These are phyloP conservation scores for Cyprinodon brontotheroides DNA, from an alignment of 2,113 vertebrate species.

Conservation along the genomic window DNA sequence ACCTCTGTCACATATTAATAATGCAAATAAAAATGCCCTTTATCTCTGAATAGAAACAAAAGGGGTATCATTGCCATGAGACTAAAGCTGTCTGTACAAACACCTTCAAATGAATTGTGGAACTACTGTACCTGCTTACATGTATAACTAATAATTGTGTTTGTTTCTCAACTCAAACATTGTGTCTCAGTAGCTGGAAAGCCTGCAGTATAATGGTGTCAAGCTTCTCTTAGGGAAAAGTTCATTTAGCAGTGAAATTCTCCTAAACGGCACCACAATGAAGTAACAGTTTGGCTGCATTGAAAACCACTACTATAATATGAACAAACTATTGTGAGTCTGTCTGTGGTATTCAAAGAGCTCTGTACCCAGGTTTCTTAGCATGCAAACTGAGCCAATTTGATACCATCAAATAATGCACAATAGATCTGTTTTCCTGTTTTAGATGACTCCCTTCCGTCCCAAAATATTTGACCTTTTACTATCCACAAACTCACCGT, in stretches of 20 bases:
- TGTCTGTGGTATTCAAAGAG: neutral
- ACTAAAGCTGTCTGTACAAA: neutral
- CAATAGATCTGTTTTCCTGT: slow-evolving; percentile 14
- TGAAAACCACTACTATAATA: neutral
- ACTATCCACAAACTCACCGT: slow-evolving; percentile 7
- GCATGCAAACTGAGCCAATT: slow-evolving; percentile 23
- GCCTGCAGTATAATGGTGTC: neutral
- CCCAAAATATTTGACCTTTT: slow-evolving; percentile 23
- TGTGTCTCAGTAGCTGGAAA: neutral
- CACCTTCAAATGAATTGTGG: neutral
- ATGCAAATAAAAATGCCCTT: neutral
- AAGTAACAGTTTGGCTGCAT: neutral
- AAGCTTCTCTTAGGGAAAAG: neutral
- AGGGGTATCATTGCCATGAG: neutral
- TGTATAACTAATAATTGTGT: neutral
- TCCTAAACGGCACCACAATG: neutral
- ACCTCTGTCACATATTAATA: too few relatives aligned
- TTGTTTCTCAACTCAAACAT: neutral
- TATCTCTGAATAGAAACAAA: neutral
- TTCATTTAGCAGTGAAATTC: neutral
- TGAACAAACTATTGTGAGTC: slow-evolving; percentile 9
- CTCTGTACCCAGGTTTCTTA: neutral
- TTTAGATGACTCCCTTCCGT: neutral
- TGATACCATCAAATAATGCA: slow-evolving; percentile 7
- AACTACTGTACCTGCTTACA: neutral